Conservation (phyloP, 2,888 invertebrate species). For the Agapostemon virescens region DNA sequence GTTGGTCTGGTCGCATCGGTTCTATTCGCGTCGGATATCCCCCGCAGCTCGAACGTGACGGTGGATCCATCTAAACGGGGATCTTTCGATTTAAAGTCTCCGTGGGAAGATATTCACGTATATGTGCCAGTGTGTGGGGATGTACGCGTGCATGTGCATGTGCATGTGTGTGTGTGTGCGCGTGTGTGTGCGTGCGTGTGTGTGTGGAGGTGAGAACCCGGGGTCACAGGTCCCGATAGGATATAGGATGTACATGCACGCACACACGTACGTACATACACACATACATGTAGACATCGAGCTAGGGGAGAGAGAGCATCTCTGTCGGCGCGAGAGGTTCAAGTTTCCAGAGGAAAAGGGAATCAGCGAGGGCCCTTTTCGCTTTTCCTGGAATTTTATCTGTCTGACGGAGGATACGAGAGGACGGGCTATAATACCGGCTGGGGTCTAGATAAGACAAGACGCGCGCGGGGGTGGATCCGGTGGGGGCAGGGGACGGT, state of each 20-base stretch:
- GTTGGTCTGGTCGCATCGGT: slow-evolving; percentile 45
- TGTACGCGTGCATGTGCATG: too few species aligned
- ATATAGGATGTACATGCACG: slow-evolving; percentile 49
- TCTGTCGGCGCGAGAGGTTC: slow-evolving; percentile 49
- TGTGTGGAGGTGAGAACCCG: slow-evolving; percentile 15
- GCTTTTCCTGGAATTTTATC: slow-evolving; percentile 73
- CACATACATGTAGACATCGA: background rate
- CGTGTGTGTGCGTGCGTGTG: too few species aligned
- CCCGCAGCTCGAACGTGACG: slow-evolving; percentile 36
- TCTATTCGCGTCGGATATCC: slow-evolving; percentile 41
- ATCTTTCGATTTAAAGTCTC: slow-evolving; percentile 67
- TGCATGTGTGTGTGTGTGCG: too few species aligned
- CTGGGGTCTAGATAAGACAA: slow-evolving; percentile 67
- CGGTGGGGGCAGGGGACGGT: slow-evolving; percentile 24
- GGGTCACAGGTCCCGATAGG: slow-evolving; percentile 34
- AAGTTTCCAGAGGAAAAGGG: slow-evolving; percentile 60
- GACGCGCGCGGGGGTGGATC: slow-evolving; percentile 43
- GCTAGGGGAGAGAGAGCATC: slow-evolving; percentile 38
- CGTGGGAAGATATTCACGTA: slow-evolving; percentile 17
- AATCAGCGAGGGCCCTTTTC: slow-evolving; percentile 61
- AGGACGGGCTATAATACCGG: slow-evolving; percentile 61
- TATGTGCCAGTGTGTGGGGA: slow-evolving; percentile 13
- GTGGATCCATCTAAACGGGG: slow-evolving; percentile 63
- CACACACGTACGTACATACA: background rate
- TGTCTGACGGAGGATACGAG: slow-evolving; percentile 65